Evolutionary conservation across 1,140 invertebrate genomes (phyloP).

Genomic region (Metopolophium dirhodum): DNA sequence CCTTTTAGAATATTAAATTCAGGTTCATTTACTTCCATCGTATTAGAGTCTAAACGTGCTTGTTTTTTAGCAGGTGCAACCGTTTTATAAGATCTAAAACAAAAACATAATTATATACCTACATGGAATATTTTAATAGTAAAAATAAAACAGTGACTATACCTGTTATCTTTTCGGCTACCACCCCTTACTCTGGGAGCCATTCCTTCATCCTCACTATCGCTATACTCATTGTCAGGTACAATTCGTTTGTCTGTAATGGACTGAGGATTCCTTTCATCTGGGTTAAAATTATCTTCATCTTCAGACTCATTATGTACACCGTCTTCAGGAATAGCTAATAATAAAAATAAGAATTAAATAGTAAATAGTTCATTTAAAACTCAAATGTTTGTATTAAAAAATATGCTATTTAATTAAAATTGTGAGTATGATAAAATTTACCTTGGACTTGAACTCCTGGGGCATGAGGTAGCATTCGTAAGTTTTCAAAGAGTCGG

Average conservation of each 20-base stretch:
- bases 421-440: too few species aligned
- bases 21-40: slow-evolving; percentile 52
- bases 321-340: slow-evolving; percentile 85
- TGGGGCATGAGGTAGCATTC: slow-evolving; percentile 97
- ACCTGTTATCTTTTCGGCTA: slow-evolving; percentile 74
- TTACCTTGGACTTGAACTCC: slow-evolving; percentile 93
- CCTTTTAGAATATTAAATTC: slow-evolving; percentile 55
- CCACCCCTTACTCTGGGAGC: slow-evolving; percentile 67
- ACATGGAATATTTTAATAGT: neutral
- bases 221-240: slow-evolving; percentile 95
- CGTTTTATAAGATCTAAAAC: slow-evolving; percentile 54
- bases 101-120: neutral
- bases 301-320: slow-evolving; percentile 89
- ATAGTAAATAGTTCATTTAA: neutral
- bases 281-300: slow-evolving; percentile 90
- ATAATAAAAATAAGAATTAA: neutral
- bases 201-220: slow-evolving; percentile 88
- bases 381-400: neutral
- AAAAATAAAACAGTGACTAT: neutral
- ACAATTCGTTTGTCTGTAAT: slow-evolving; percentile 93
- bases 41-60: slow-evolving; percentile 55
- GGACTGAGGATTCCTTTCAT: slow-evolving; percentile 88
- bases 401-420: neutral
- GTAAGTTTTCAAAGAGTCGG: slow-evolving; percentile 93
- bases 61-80: slow-evolving; percentile 51